Evolutionary conservation across 1,140 invertebrate species (phyloP), one percentile per base, ranked within the genome.

Genomic region (Lerema accius): DNA sequence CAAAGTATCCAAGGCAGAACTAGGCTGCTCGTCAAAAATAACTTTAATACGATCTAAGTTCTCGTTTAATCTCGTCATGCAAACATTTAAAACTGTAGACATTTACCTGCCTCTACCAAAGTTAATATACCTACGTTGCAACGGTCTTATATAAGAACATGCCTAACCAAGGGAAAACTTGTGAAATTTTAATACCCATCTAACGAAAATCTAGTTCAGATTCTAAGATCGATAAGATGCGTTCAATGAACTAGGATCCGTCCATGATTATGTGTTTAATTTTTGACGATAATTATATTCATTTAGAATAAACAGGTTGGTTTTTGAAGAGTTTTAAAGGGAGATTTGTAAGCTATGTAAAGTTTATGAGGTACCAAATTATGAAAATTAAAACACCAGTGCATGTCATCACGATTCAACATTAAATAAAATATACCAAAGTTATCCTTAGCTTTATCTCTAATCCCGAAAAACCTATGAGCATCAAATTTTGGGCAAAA

Each of bases 111-210:
- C 67, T 67, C 60, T 43, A 67, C 67, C 42, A 60, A 76, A 79
- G 74, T 79, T 83, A 81, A 80, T 80, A 82, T 73, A 75, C 67
- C 59, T 23, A 23, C 19, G 65, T 67, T 65, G 61, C 63, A 65
- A 69, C 73, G 67, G 71, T 72, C 71, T 79, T 71, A 73, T 65
- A 60, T 76, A 80, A 75, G 67, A 76, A 74, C 73, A 70, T 71
- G 75, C 70, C 11, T 72, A 72, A 58, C 65, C 56, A 55, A 61
- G 61, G 65, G 15, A 45, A 58, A 71, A 78, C 78, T 78, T 78
- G 71, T 84, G 76, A 79, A 84, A 86, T 78, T 86, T 86, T 82
- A 85, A 82, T 83, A 82, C 72, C 59, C 15, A 48, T 49, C 45
- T 53, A 56, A 56, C 51, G 43, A 56, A 23, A 5, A 5, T 23